Evolutionary conservation across 2,113 vertebrate genomes (phyloP).

Genomic region (Australoheros scitulus): DNA sequence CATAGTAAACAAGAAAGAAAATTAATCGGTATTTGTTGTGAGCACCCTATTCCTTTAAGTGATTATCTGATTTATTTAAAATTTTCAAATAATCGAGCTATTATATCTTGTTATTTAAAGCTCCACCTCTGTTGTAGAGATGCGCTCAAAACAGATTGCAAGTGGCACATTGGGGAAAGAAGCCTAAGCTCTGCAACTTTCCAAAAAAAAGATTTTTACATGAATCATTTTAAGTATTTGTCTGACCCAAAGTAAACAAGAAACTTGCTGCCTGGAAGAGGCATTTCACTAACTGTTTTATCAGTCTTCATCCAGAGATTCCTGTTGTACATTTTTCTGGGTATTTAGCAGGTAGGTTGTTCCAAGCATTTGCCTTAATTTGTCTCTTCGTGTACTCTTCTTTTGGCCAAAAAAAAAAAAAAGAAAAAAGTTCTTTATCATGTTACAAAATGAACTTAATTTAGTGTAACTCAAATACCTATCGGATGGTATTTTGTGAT

Average conservation of each 20-base stretch:
- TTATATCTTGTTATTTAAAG: neutral
- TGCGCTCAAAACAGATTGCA: neutral
- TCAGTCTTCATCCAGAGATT: neutral
- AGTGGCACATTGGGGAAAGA: neutral
- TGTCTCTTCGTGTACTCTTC: neutral
- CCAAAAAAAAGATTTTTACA: neutral
- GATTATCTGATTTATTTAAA: neutral
- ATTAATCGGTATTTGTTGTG: neutral
- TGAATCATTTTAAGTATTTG: neutral
- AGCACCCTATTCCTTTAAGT: neutral
- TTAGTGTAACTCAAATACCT: neutral
- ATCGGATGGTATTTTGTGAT: neutral
- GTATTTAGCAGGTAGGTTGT: neutral
- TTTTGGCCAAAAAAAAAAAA: too few species aligned
- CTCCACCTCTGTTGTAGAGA: neutral
- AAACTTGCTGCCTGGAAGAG: neutral
- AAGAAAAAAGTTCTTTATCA: neutral
- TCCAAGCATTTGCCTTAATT: neutral
- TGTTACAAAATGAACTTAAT: neutral
- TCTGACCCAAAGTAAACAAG: neutral
- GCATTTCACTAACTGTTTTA: neutral
- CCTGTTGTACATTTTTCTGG: neutral
- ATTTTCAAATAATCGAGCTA: rapidly evolving
- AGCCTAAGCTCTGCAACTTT: neutral
- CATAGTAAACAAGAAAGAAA: neutral